Base-by-base conservation (phyloP, 2,797 vertebrate species). In the Mionectes olivaceus region DNA sequence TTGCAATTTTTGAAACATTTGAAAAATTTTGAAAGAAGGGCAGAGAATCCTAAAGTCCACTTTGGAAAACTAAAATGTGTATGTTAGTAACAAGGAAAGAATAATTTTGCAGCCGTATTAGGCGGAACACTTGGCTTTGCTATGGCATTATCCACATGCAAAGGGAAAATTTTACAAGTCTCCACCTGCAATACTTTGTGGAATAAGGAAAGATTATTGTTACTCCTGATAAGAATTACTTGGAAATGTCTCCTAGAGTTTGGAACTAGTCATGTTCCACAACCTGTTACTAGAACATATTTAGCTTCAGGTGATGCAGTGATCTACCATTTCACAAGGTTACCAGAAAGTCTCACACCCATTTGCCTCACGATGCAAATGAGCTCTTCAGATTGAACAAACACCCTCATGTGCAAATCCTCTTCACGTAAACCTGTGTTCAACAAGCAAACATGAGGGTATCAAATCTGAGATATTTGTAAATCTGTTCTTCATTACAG, bases 191-290 rank as follows among this genome's bases (percentile, higher is more conserved):
- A 33, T 44, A 50, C 30, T 64, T 14, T 28, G 13, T 52, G 78
- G 79, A 86, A 91, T 86, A 73, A 63, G 32, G 79, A 87, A 85
- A n/a, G n/a, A 75, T 56, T 87, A 33, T n/a, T 70, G 28, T 25
- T 43, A 75, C 14, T 78, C 6, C 11, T 3, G 2, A 49, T 25
- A 82, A 69, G 65, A 76, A 59, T 59, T 52, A 69, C 30, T 81
- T 83, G 33, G 33, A 91, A 85, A 69, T 15, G 13, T 63, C 55
- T 81, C 47, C 67, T 49, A 32, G 49, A 87, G 24, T 78, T 93
- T 65, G 73, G 64, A 90, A 85, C 44, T 71, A 28, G 64, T 83
- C 68, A 50, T 2, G 2, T 89, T 94, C 87, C 74, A 55, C n/a
- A 79, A 61, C 32, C 28, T 61, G 13, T 69, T 86, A 73, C 50